Evolutionary conservation across 2,113 vertebrate species (phyloP), one percentile per base, ranked within the genome.

Genomic region (Canis aureus): DNA sequence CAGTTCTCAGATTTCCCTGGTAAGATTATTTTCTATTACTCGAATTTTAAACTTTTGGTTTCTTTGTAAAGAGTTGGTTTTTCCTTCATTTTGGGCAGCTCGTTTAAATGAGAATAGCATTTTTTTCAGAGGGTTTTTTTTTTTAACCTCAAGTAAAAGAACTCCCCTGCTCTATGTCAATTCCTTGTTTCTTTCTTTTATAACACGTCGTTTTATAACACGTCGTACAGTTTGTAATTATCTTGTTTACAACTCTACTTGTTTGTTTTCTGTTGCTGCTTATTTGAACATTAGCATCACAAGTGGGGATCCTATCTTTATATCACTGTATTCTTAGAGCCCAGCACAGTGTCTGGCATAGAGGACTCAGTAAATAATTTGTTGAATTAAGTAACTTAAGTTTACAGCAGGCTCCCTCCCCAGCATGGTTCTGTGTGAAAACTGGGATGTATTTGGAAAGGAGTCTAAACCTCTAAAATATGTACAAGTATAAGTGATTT

Each of bases 21-120:
- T 88, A 49, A 83, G 43, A 71, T 88, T 93, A 67, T 95, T 94
- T 95, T 16, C 35, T 87, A 0, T 87, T 87, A 16, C 13, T 38
- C 43, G 51, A 71, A 91, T 81, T 86, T 95, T 96, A 79, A 95
- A 55, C 16, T 64, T 95, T 69, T 96, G n/a, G 12, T 90, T 84
- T 38, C 32, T 91, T 90, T 91, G 90, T 95, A 38, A 90, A 93
- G 25, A 96, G 25, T 82, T 87, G 51, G 67, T n/a, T 91, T 93
- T 79, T 73, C 20, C 12, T 91, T 83, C 17, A 59, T 81, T 96
- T 97, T 38, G 32, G 74, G 3, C 89, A n/a, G 27, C 22, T 91
- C 62, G 12, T 93, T 96, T 38, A 90, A 81, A 84, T 89, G 94
- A 69, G 12, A 8, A 5, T 89, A 79, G 2, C 15, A 51, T 85